These are phyloP conservation scores for Melieria omissa DNA, from an alignment of 2,888 invertebrate species.

Conservation along the genomic window DNA sequence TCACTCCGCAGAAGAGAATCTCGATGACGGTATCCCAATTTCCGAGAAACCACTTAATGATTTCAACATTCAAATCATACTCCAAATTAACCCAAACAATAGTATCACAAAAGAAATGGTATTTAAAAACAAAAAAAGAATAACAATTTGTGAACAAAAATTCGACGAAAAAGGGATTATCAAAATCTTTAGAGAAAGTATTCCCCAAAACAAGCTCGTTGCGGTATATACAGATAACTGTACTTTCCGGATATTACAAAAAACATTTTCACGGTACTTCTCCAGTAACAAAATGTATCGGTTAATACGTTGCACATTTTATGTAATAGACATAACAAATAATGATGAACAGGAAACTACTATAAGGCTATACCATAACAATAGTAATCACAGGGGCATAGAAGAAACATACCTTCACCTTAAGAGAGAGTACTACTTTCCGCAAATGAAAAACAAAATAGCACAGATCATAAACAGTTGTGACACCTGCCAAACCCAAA, in stretches of 20 bases:
- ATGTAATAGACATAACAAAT: conserved; percentile 35
- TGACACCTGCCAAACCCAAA: background rate
- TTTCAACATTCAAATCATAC: conserved; percentile 43
- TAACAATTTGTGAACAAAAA: conserved; percentile 32
- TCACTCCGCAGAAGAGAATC: conserved; percentile 41
- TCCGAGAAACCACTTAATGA: conserved; percentile 47
- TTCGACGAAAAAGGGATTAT: conserved; percentile 37
- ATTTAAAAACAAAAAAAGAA: conserved; percentile 44
- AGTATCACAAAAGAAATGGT: conserved; percentile 17
- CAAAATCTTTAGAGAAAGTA: conserved; percentile 38
- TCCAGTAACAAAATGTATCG: conserved; percentile 30
- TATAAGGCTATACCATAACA: background rate
- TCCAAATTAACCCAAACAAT: background rate
- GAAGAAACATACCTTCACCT: background rate
- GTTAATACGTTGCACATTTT: conserved; percentile 35
- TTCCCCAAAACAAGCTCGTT: conserved; percentile 44
- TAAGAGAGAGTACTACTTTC: background rate
- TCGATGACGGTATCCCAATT: conserved; percentile 45
- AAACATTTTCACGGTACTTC: conserved; percentile 38
- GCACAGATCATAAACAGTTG: background rate
- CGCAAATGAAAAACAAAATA: background rate
- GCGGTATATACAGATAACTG: conserved; percentile 25
- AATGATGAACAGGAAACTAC: conserved; percentile 1
- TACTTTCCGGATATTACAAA: conserved; percentile 40
- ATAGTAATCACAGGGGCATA: conserved; percentile 1